Conservation (phyloP, 2,888 invertebrate genomes). For the Acronicta aceris region DNA sequence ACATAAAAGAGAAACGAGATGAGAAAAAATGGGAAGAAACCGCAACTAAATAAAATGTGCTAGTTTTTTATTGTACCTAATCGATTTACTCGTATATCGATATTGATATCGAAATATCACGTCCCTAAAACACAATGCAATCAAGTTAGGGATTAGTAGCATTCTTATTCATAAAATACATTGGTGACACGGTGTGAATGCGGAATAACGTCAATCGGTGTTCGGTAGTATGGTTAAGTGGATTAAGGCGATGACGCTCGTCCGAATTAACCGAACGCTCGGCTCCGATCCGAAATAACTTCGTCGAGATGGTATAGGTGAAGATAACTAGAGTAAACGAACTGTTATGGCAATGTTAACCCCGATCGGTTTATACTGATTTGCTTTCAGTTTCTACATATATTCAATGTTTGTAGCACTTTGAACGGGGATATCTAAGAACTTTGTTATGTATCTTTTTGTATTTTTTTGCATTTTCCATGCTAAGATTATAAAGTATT, state of each 20-base stretch:
- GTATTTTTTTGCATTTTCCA: too few relatives aligned
- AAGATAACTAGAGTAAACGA: slow-evolving; percentile 37
- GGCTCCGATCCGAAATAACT: slow-evolving; percentile 52
- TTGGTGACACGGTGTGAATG: slow-evolving; percentile 25
- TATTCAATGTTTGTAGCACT: slow-evolving; percentile 9
- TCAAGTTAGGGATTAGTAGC: slow-evolving; percentile 31
- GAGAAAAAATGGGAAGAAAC: background rate
- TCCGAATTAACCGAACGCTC: slow-evolving; percentile 55
- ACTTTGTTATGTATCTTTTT: slow-evolving; percentile 6
- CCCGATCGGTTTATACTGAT: slow-evolving; percentile 17
- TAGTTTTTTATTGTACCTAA: background rate
- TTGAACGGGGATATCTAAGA: background rate
- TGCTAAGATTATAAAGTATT: too few relatives aligned
- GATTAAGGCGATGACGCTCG: slow-evolving; percentile 60
- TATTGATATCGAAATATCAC: background rate
- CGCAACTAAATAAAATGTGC: background rate
- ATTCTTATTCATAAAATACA: slow-evolving; percentile 40
- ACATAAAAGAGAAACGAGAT: slow-evolving; percentile 3
- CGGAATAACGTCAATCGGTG: slow-evolving; percentile 48
- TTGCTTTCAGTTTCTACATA: slow-evolving; percentile 29
- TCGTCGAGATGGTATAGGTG: slow-evolving; percentile 25
- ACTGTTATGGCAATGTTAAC: slow-evolving; percentile 39
- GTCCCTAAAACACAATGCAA: slow-evolving; percentile 22
- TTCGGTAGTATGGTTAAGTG: slow-evolving; percentile 56
- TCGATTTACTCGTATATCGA: slow-evolving; percentile 1